A percentile compares a stretch with the other conserved stretches of the same genome.
Conservation (phyloP, 2,888 invertebrate species). For the Boloria selene region DNA sequence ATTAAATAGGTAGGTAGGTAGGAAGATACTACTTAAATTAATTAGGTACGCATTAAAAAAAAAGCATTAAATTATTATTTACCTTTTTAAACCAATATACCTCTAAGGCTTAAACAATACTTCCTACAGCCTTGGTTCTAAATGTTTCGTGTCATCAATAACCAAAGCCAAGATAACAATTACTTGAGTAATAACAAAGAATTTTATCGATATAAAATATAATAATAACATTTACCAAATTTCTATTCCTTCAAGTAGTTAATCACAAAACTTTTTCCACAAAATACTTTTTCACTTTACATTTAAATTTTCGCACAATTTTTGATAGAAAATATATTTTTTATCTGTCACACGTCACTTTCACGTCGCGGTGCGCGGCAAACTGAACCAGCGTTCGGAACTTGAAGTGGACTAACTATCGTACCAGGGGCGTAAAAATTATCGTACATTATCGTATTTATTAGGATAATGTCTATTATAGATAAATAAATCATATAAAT, state of each 20-base stretch:
- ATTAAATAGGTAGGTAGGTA: too few relatives aligned
- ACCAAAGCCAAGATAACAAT: conserved; percentile 22
- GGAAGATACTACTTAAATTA: not conserved
- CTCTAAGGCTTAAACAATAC: conserved; percentile 11
- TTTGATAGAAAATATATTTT: not conserved
- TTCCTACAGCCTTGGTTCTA: conserved; percentile 23
- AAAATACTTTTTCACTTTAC: not conserved
- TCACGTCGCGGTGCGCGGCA: conserved; percentile 56
- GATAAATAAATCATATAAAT: too few relatives aligned
- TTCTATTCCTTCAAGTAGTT: not conserved
- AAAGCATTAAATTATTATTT: conserved; percentile 7
- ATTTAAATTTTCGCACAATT: conserved; percentile 11
- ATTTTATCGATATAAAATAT: not conserved
- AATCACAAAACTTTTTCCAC: not conserved
- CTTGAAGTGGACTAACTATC: too few relatives aligned
- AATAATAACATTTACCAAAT: not conserved
- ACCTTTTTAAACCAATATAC: conserved; percentile 12
- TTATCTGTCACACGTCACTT: conserved; percentile 55
- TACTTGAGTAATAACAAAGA: conserved; percentile 9
- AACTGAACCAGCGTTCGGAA: conserved; percentile 55
- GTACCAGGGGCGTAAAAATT: too few relatives aligned
- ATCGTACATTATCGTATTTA: too few relatives aligned
- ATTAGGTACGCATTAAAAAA: not conserved
- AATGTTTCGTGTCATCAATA: conserved; percentile 24
- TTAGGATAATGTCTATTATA: too few relatives aligned